Conservation (phyloP, 2,888 invertebrate genomes). For the Myopa testacea region DNA sequence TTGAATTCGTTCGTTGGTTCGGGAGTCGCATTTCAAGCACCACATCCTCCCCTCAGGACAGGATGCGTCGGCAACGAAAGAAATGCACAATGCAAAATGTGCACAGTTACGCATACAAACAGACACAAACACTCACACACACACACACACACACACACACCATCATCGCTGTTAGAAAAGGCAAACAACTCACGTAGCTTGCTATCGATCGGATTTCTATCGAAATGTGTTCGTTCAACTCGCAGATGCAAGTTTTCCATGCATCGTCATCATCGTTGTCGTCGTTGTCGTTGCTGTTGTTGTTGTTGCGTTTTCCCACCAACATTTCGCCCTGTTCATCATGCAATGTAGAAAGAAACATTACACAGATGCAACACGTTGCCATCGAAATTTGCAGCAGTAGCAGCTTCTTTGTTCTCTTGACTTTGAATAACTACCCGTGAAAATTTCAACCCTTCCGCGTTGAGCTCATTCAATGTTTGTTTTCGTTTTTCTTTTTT, state of each 20-base stretch:
- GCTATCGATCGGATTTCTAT: background rate
- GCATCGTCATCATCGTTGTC: background rate
- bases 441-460: too few relatives aligned
- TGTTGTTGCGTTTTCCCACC: slow-evolving; percentile 3
- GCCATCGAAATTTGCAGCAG: background rate
- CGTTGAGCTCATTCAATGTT: too few relatives aligned
- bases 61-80: background rate
- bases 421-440: background rate
- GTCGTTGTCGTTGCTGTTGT: background rate
- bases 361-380: slow-evolving; percentile 16
- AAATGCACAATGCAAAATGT: background rate
- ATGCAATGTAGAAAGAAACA: background rate
- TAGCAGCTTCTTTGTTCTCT: background rate
- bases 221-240: background rate
- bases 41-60: background rate
- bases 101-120: background rate
- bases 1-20: background rate
- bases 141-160: background rate
- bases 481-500: too few relatives aligned
- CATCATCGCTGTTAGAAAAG: background rate
- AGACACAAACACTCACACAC: background rate
- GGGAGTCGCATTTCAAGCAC: slow-evolving; percentile 23
- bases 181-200: background rate
- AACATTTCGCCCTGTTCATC: background rate
- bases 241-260: slow-evolving; percentile 13